Evolutionary conservation across 2,888 invertebrate genomes (phyloP).

Genomic region (Rhynchonema sp.): DNA sequence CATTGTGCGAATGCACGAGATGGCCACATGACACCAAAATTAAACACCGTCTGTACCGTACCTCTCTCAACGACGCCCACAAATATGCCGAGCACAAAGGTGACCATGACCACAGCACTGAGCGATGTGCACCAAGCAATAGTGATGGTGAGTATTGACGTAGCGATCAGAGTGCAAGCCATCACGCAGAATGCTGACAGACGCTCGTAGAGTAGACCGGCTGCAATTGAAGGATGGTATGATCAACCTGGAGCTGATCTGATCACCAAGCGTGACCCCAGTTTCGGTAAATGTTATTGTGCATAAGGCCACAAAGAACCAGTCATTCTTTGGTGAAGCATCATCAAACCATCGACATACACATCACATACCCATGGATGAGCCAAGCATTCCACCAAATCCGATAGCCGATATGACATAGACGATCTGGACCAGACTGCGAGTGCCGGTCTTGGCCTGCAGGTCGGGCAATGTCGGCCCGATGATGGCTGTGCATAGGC

Average conservation of each 20-base stretch:
- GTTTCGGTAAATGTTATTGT: neutral
- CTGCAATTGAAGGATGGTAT: neutral
- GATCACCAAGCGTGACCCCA: neutral
- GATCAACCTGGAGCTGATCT: neutral
- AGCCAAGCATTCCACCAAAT: slow-evolving; percentile 1
- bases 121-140: slow-evolving; percentile 1
- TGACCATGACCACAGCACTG: neutral
- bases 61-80: slow-evolving; percentile 3
- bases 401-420: neutral
- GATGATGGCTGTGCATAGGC: slow-evolving; percentile 3
- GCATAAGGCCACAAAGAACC: no score
- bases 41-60: no score
- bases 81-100: neutral
- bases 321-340: no score
- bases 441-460: neutral
- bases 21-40: no score
- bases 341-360: neutral
- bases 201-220: neutral
- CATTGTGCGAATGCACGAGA: no score
- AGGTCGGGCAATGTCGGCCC: slow-evolving; percentile 7
- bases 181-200: slow-evolving; percentile 2
- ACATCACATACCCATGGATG: neutral
- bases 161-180: neutral
- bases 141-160: neutral
- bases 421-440: neutral